Base-by-base conservation (phyloP, 2,888 invertebrate species). In the Griposia aprilina region DNA sequence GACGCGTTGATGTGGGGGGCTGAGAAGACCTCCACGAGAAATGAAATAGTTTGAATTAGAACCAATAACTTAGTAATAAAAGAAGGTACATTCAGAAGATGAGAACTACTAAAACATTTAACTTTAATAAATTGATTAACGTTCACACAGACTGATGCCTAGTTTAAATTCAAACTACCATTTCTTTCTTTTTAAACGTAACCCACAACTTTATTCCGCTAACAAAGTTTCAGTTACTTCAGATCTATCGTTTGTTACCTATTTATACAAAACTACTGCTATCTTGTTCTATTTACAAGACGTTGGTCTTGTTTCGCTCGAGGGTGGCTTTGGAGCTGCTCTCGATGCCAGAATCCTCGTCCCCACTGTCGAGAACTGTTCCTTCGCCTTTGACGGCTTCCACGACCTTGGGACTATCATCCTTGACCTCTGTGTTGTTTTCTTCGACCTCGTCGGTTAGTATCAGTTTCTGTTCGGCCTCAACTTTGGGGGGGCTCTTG, bases 261-360 rank as follows among this genome's bases (percentile, higher is more conserved):
- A 86, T 86, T 74, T 80, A 86, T 85, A 87, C 86, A 87, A 80
- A 87, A 81, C 88, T 88, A 88, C 74, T 68, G 30, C 85, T 88
- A 88, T 68, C 79, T 81, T 84, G 78, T 83, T 82, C 82, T 88
- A 84, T 78, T 90, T 95, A 95, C 60, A 94, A 94, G 80, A 95
- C 92, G 86, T 95, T 93, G 30, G 93, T 90, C 80, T 93, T 92
- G 82, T 94, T 95, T 69, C 97, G 94, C 90, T 97, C 97, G 55
- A 97, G 94, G 15, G 97, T 97, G 2, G 97, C 96, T 80, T 97
- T 97, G 60, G 97, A 95, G 91, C 97, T 97, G 87, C 97, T 97
- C 91, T 97, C 97, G 69, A 97, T 97, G 7, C 97, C 97, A 50
- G 97, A 97, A 90, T 97, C 97, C 87, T 97, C 97, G 89, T 97